Base-by-base conservation (phyloP, 2,113 vertebrate species). In the Corythaixoides concolor region DNA sequence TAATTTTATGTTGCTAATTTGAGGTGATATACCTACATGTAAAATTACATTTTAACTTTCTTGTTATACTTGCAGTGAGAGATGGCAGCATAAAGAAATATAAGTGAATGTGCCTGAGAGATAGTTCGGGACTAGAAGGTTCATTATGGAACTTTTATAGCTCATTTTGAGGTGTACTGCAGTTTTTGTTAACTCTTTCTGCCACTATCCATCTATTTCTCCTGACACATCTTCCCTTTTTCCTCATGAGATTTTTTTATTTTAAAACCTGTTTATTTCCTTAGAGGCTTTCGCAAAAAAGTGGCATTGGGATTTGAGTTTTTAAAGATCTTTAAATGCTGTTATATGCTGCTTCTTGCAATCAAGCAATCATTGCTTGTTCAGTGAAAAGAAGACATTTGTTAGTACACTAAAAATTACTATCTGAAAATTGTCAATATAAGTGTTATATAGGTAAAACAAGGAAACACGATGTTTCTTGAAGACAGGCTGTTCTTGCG, bases 1-100 rank as follows among this genome's bases (percentile, higher is more conserved):
- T 94, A 95, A 96, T 97, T 97, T 97, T 97, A 97, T 97, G 93
- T 96, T 97, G 88, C 96, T 97, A 97, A 97, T 97, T 97, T 96
- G 96, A 97, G 94, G 95, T 97, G 97, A 97, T 97, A 94, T 97
- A 95, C 93, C 90, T 97, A 96, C 93, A 96, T 93, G 95, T 97
- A 95, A 97, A 97, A 97, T 96, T 96, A 95, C 80, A 75, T 94
- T 94, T 96, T 95, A 91, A 96, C 96, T 97, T 82, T 85, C 95
- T 94, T 94, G 85, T 94, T 97, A 95, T 63, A 91, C 86, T 89
- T 96, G 75, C 89, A 74, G 39, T 94, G 89, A 96, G 94, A 92
- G 92, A 88, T 95, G 91, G 91, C 79, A 90, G 91, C 89, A 95
- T 94, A 91, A 96, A 96, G 91, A 93, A 93, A 80, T 96, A 35